A percentile compares a stretch with the other conserved stretches of the same genome.
phyloP scores from a whole-genome alignment of 2,888 invertebrate genomes.

The Allacma fusca region DNA sequence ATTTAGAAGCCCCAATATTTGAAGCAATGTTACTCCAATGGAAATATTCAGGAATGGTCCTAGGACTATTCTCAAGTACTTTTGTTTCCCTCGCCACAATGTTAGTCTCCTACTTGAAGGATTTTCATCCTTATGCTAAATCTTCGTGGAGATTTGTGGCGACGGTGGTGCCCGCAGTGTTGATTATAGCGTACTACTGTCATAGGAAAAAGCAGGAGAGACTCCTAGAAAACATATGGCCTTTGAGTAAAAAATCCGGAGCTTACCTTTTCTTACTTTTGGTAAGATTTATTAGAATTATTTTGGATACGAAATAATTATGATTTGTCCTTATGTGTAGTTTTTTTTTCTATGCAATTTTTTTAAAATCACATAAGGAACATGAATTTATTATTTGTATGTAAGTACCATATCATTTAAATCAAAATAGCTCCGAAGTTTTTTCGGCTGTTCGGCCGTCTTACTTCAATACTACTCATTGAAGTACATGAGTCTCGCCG shows the following conservation, averaged over 20 bases:
- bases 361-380: too few relatives aligned
- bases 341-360: too few relatives aligned
- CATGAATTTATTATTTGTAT: too few relatives aligned
- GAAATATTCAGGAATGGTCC: constrained; percentile 26
- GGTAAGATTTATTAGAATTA: too few relatives aligned
- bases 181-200: background rate
- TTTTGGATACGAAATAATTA: too few relatives aligned
- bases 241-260: background rate
- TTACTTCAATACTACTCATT: constrained; percentile 19
- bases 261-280: background rate
- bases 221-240: background rate
- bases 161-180: constrained; percentile 5
- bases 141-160: constrained; percentile 25
- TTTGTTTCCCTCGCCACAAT: constrained; percentile 28
- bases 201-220: background rate
- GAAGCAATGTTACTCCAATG: constrained; percentile 19
- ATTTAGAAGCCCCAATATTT: too few relatives aligned
- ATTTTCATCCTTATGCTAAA: constrained; percentile 25
- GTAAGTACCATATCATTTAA: too few relatives aligned
- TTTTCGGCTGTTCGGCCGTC: constrained; percentile 23
- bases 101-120: constrained; percentile 1
- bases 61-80: constrained; percentile 5
- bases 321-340: too few relatives aligned
- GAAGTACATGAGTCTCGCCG: constrained; percentile 25
- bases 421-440: constrained; percentile 28